Conservation (phyloP, 1,140 invertebrate species). For the Pachypeltis micranthus region DNA sequence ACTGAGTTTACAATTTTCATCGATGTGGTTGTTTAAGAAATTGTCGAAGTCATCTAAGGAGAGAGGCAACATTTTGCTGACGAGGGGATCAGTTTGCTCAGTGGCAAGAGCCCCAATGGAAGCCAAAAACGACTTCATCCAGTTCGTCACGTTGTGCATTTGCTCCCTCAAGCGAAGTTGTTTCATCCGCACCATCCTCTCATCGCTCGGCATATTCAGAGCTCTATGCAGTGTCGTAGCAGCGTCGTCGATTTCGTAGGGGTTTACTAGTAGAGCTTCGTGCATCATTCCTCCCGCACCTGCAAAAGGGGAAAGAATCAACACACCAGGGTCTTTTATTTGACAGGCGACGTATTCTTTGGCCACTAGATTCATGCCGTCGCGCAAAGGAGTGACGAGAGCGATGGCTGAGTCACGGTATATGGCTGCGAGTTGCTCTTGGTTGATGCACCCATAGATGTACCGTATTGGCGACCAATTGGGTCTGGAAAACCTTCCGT, state of each 20-base stretch:
- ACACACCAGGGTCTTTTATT: slow-evolving; percentile 72
- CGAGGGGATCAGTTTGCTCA: slow-evolving; percentile 67
- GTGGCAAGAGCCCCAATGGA: slow-evolving; percentile 63
- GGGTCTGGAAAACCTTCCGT: slow-evolving; percentile 72
- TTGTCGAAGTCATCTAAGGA: slow-evolving; percentile 79
- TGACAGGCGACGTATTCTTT: slow-evolving; percentile 90
- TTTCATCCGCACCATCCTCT: slow-evolving; percentile 74
- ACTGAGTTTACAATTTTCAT: slow-evolving; percentile 70
- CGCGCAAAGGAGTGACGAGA: slow-evolving; percentile 71
- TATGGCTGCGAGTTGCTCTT: slow-evolving; percentile 71
- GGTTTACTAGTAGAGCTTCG: slow-evolving; percentile 77
- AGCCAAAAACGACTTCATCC: slow-evolving; percentile 78
- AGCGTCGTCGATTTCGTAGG: slow-evolving; percentile 77
- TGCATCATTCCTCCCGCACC: slow-evolving; percentile 86
- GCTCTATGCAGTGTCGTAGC: slow-evolving; percentile 75
- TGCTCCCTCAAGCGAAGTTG: slow-evolving; percentile 67
- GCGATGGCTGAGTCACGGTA: slow-evolving; percentile 76
- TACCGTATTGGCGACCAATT: slow-evolving; percentile 86
- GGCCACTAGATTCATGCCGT: slow-evolving; percentile 88
- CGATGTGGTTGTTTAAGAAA: slow-evolving; percentile 74
- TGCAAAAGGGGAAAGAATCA: slow-evolving; percentile 82
- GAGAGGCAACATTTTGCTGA: slow-evolving; percentile 71
- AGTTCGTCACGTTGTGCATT: slow-evolving; percentile 72
- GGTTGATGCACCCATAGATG: slow-evolving; percentile 78
- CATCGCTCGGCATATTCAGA: slow-evolving; percentile 79